These are phyloP conservation scores for Glaucidium brasilianum DNA, from an alignment of 2,113 vertebrate genomes.

Conservation along the genomic window DNA sequence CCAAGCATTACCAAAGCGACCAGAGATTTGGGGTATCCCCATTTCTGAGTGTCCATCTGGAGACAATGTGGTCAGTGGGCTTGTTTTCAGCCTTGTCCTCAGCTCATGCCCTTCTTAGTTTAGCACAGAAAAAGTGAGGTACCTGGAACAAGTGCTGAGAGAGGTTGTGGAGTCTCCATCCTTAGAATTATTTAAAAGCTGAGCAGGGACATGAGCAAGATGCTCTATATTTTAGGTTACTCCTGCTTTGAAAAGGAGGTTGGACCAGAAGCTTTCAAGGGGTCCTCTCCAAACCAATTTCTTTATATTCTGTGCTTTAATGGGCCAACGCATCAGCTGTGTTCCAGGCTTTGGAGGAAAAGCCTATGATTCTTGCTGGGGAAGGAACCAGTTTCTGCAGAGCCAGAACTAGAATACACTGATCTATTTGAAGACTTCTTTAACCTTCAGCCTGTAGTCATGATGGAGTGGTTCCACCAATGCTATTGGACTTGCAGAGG, in stretches of 20 bases:
- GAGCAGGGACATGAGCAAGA: not conserved
- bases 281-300: not conserved
- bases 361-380: not conserved
- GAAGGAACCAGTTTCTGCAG: not conserved
- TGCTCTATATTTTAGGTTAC: not conserved
- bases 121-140: not conserved
- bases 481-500: not conserved
- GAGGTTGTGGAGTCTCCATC: not conserved
- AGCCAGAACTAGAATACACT: not conserved
- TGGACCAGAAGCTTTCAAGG: not conserved
- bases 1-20: not conserved
- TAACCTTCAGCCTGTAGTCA: not conserved
- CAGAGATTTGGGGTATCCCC: not conserved
- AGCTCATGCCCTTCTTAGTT: not conserved
- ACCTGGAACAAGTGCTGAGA: not conserved
- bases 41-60: not conserved
- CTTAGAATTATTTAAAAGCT: not conserved
- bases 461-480: not conserved
- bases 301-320: not conserved
- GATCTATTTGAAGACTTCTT: not conserved
- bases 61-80: fast-evolving
- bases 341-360: not conserved
- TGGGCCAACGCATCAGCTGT: not conserved
- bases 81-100: not conserved
- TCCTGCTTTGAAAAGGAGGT: not conserved